phyloP scores from a whole-genome alignment of 2,888 invertebrate species.

The Hetaerina titia region DNA sequence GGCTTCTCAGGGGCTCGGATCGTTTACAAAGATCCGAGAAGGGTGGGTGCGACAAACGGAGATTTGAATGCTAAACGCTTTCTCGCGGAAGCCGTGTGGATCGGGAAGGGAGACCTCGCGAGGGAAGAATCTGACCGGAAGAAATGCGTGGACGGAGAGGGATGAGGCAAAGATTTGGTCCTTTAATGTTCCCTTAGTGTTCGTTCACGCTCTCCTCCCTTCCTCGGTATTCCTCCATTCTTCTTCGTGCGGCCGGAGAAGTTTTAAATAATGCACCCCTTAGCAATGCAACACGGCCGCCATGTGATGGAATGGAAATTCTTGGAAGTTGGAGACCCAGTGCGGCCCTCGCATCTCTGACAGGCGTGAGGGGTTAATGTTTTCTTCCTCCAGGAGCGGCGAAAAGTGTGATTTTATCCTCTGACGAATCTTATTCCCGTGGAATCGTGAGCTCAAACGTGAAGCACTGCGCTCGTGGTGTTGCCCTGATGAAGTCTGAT shows the following conservation, averaged over 20 bases:
- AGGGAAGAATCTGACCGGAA: neutral
- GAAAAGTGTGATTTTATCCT: too few species aligned
- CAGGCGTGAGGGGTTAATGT: neutral
- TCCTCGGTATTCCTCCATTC: neutral
- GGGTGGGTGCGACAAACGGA: slow-evolving; percentile 10
- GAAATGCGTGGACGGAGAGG: neutral
- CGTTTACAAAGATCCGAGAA: neutral
- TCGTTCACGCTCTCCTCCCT: neutral
- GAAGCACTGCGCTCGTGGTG: too few species aligned
- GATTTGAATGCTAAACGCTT: slow-evolving; percentile 60
- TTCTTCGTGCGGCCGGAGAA: neutral
- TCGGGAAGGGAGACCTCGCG: neutral
- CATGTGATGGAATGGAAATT: neutral
- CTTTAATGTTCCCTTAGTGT: neutral
- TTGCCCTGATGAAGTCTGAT: too few species aligned
- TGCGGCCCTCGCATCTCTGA: neutral
- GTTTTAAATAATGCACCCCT: slow-evolving; percentile 17
- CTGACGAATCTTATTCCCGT: too few species aligned
- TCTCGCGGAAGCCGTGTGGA: slow-evolving; percentile 11
- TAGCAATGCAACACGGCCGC: neutral
- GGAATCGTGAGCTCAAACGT: too few species aligned
- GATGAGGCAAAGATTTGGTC: neutral
- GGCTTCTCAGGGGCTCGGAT: neutral
- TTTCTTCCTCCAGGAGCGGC: neutral
- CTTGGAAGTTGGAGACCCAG: neutral